Evolutionary conservation across 2,888 invertebrate genomes (phyloP).

Genomic region (Venustoraphidia nigricollis): DNA sequence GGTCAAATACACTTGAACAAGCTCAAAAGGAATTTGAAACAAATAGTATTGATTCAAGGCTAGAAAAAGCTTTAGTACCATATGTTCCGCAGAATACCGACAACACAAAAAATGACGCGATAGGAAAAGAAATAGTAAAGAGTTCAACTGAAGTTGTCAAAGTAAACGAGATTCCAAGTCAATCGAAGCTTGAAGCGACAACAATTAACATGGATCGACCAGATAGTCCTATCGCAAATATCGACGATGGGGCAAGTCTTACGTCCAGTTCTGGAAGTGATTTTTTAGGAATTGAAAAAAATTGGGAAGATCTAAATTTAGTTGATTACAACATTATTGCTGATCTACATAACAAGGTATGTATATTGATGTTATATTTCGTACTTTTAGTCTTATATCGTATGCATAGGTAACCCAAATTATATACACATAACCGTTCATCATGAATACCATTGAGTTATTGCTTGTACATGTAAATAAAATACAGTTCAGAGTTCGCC

Average conservation of each 20-base stretch:
- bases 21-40: too few relatives aligned
- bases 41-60: too few relatives aligned
- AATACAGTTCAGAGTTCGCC: too few relatives aligned
- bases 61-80: too few relatives aligned
- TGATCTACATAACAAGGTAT: conserved; percentile 56
- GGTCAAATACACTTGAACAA: too few relatives aligned
- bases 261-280: conserved; percentile 23
- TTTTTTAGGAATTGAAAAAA: conserved; percentile 11
- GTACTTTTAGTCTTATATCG: too few relatives aligned
- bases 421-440: too few relatives aligned
- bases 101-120: background rate
- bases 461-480: too few relatives aligned
- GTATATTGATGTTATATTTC: too few relatives aligned
- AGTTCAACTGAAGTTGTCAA: background rate
- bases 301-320: conserved; percentile 45
- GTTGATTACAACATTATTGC: conserved; percentile 43
- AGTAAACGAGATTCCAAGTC: background rate
- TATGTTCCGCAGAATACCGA: background rate
- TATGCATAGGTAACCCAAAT: too few relatives aligned
- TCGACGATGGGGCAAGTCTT: conserved; percentile 27
- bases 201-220: conserved; percentile 1
- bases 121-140: background rate
- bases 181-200: background rate
- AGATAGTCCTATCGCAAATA: conserved; percentile 16
- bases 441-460: too few relatives aligned